Percentiles rank a stretch among this genome's conserved stretches.
Evolutionary conservation across 2,797 vertebrate genomes (phyloP).

Genomic region (Halcyon chelicuti): DNA sequence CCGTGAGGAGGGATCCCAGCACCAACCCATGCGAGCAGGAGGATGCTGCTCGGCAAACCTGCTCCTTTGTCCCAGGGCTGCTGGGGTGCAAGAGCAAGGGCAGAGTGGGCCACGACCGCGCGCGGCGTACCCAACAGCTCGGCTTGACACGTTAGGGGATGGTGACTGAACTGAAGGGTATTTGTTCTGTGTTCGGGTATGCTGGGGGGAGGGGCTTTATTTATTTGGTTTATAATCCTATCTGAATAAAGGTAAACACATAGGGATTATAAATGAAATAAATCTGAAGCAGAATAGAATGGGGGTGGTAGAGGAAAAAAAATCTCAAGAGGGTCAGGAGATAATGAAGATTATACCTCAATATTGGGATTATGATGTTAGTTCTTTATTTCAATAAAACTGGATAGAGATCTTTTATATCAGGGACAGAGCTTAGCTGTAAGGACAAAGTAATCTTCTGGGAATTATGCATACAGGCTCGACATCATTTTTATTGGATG

Average conservation of each 20-base stretch:
- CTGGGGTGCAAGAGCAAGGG: neutral
- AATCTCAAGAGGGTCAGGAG: conserved; percentile 82
- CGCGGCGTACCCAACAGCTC: neutral
- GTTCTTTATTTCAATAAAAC: conserved; percentile 88
- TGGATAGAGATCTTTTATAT: conserved; percentile 86
- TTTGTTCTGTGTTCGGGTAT: neutral
- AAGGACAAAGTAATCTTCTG: conserved; percentile 86
- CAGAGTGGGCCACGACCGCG: neutral
- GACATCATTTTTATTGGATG: conserved; percentile 85
- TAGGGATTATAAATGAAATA: conserved; percentile 84
- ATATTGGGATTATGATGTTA: conserved; percentile 87
- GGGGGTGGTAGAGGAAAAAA: conserved; percentile 10
- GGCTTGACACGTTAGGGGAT: conserved; percentile 44
- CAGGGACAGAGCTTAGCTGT: conserved; percentile 85
- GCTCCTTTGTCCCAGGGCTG: neutral
- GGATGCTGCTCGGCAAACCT: neutral
- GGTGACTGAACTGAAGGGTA: conserved; percentile 54
- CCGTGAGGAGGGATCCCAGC: too few relatives aligned
- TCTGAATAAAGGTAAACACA: conserved; percentile 85
- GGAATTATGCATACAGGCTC: conserved; percentile 84
- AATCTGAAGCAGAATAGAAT: conserved; percentile 81
- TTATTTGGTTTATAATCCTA: conserved; percentile 83
- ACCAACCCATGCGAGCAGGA: neutral
- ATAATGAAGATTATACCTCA: conserved; percentile 85
- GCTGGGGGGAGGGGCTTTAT: conserved; percentile 15